phyloP scores from a whole-genome alignment of 2,797 vertebrate genomes.

The Lophius americanus region DNA sequence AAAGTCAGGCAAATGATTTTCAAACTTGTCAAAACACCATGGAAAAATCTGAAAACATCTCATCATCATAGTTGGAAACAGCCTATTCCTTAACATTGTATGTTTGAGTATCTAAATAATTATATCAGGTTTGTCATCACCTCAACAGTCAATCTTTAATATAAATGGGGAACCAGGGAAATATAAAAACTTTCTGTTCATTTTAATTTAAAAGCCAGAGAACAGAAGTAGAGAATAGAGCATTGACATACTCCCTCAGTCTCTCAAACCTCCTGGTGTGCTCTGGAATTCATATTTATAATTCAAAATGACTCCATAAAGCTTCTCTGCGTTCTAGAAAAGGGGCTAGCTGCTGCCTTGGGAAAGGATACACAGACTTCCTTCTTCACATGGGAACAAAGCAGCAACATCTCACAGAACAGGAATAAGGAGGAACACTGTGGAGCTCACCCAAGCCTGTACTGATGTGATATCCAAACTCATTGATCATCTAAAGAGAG shows the following conservation, averaged over 20 bases:
- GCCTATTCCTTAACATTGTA: no score
- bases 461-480: constrained; percentile 36
- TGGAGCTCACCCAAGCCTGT: constrained; percentile 42
- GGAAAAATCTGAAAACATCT: no score
- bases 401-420: constrained; percentile 48
- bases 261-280: background rate
- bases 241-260: constrained; percentile 5
- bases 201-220: background rate
- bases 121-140: no score
- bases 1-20: no score
- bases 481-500: constrained; percentile 27
- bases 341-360: constrained; percentile 31
- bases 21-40: no score
- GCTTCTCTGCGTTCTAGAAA: constrained; percentile 19
- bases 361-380: constrained; percentile 65
- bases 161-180: background rate
- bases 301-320: constrained; percentile 21
- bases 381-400: constrained; percentile 69
- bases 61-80: no score
- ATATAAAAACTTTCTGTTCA: background rate
- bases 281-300: constrained; percentile 11
- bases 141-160: background rate
- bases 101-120: no score
- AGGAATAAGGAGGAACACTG: constrained; percentile 49
- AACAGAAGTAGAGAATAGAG: background rate